phyloP scores from a whole-genome alignment of 2,888 invertebrate genomes.

The Euclidia mi region DNA sequence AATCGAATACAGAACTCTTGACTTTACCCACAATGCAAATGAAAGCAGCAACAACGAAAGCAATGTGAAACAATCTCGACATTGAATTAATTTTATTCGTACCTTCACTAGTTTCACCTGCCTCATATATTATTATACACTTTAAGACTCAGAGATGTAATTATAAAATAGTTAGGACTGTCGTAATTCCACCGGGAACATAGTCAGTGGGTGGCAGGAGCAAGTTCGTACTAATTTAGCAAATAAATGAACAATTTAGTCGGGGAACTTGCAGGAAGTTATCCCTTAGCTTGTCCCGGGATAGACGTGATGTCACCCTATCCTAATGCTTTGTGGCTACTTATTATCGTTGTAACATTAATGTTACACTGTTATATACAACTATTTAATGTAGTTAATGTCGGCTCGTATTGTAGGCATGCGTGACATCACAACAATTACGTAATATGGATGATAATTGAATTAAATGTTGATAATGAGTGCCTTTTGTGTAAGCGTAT shows the following conservation, averaged over 20 bases:
- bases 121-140: constrained; percentile 34
- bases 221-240: constrained; percentile 68
- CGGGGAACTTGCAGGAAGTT: constrained; percentile 61
- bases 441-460: constrained; percentile 9
- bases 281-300: constrained; percentile 46
- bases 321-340: constrained; percentile 47
- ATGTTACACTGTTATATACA: constrained; percentile 25
- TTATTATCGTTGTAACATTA: constrained; percentile 37
- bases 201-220: constrained; percentile 45
- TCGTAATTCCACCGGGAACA: constrained; percentile 51
- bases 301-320: constrained; percentile 50
- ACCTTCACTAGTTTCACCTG: constrained; percentile 22
- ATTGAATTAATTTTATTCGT: constrained; percentile 5
- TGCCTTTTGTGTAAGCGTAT: constrained; percentile 15
- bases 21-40: no score
- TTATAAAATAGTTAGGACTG: constrained; percentile 62
- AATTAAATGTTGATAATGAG: constrained; percentile 15
- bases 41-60: no score
- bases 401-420: neutral
- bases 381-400: constrained; percentile 17
- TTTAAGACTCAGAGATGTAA: constrained; percentile 55
- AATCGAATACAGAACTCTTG: no score
- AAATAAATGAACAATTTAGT: constrained; percentile 76
- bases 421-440: neutral
- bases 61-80: no score